These are phyloP conservation scores for Mystacides longicornis DNA, from an alignment of 2,888 invertebrate species.

Conservation along the genomic window DNA sequence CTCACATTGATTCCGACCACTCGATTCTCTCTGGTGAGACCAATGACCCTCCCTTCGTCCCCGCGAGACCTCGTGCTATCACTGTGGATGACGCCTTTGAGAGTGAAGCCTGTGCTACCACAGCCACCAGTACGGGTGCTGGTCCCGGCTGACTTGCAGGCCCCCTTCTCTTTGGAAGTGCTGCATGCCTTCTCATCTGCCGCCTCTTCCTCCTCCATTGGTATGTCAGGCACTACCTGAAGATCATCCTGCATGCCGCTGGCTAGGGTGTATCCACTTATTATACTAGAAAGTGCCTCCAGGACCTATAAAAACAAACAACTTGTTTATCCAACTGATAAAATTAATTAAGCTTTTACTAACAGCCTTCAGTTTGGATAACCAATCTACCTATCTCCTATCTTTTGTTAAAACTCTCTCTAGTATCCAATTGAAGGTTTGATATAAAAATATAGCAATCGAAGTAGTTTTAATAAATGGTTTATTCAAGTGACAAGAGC, in stretches of 20 bases:
- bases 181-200: constrained; percentile 4
- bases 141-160: not conserved
- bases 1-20: constrained; percentile 36
- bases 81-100: not conserved
- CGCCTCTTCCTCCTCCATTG: constrained; percentile 1
- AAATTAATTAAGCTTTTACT: not conserved
- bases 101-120: not conserved
- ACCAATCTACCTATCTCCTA: no score
- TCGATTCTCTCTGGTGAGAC: constrained; percentile 26
- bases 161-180: constrained; percentile 8
- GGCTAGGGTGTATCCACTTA: constrained; percentile 46
- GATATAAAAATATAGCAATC: no score
- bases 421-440: no score
- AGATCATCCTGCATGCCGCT: constrained; percentile 43
- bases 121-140: not conserved
- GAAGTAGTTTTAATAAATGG: no score
- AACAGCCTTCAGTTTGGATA: no score
- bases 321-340: not conserved
- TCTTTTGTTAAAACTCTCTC: no score
- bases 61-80: constrained; percentile 11
- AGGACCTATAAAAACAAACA: constrained; percentile 36
- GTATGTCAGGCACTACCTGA: constrained; percentile 52
- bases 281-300: constrained; percentile 51
- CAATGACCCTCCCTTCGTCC: constrained; percentile 19
- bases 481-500: no score